A percentile compares a stretch with the other conserved stretches of the same genome.
Evolutionary conservation across 2,797 vertebrate species (phyloP).

Genomic region (Gambusia yucatana): DNA sequence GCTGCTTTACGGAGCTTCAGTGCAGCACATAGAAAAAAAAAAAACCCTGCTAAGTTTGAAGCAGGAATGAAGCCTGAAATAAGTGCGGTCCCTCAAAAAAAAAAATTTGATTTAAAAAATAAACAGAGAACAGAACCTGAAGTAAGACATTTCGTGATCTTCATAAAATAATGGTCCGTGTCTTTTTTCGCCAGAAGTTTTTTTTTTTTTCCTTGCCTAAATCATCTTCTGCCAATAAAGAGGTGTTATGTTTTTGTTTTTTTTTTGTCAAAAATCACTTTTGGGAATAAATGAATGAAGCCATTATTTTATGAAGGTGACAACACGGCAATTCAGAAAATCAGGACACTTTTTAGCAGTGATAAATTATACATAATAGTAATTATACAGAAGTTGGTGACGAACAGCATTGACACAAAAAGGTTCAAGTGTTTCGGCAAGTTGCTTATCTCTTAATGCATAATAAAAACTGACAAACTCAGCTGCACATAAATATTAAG

Average conservation of each 20-base stretch:
- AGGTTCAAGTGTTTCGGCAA: neutral
- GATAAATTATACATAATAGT: constrained; percentile 24
- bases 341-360: neutral
- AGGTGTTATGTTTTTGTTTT: neutral
- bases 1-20: constrained; percentile 26
- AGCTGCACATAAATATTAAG: neutral
- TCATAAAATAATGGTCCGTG: too few species aligned
- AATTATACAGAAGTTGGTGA: constrained; percentile 7
- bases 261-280: neutral
- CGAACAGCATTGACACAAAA: constrained; percentile 19
- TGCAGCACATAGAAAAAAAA: neutral
- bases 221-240: too few species aligned
- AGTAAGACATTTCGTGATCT: too few species aligned
- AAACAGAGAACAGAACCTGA: too few species aligned
- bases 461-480: neutral
- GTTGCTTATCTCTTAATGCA: constrained; percentile 1
- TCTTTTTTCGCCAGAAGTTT: too few species aligned
- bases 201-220: too few species aligned
- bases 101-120: too few species aligned
- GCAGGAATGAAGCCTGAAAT: neutral
- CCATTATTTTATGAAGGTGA: too few species aligned
- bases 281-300: too few species aligned
- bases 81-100: neutral
- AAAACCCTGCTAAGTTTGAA: neutral
- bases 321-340: neutral